Conservation (phyloP, 2,888 invertebrate species). For the Parnassius orleans region DNA sequence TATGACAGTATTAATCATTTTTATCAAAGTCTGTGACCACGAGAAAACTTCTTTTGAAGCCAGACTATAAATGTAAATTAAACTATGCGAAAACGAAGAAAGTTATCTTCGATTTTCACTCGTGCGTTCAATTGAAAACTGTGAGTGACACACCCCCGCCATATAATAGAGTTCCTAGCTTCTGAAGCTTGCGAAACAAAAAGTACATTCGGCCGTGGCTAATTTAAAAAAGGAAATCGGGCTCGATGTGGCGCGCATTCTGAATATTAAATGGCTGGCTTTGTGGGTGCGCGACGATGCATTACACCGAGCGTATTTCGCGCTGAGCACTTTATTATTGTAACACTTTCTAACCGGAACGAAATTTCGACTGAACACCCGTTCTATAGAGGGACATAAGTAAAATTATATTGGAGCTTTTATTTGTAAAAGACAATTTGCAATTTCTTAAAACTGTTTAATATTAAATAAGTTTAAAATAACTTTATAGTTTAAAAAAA, state of each 20-base stretch:
- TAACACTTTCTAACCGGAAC: constrained; percentile 39
- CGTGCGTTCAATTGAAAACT: constrained; percentile 47
- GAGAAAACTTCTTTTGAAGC: too few relatives aligned
- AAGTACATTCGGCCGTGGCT: constrained; percentile 74
- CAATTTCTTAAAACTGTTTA: too few relatives aligned
- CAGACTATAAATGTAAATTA: constrained; percentile 3
- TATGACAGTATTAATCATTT: too few relatives aligned
- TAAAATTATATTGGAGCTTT: constrained; percentile 5
- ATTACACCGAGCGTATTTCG: constrained; percentile 55
- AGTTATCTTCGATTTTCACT: constrained; percentile 32
- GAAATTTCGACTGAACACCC: constrained; percentile 36
- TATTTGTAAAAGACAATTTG: neutral
- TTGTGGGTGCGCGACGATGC: constrained; percentile 76
- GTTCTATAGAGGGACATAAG: neutral
- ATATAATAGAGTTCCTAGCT: constrained; percentile 49
- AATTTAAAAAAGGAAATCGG: constrained; percentile 80
- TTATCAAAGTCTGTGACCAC: too few relatives aligned
- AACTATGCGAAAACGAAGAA: constrained; percentile 16
- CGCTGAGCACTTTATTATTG: constrained; percentile 70
- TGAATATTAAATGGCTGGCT: constrained; percentile 66
- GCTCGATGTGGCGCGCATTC: constrained; percentile 56
- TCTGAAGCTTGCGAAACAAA: constrained; percentile 64
- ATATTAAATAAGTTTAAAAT: too few relatives aligned
- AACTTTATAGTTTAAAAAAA: too few relatives aligned
- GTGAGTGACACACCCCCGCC: constrained; percentile 51